Percentiles rank a stretch among this genome's conserved stretches.
phyloP scores from a whole-genome alignment of 2,113 vertebrate genomes.

The Megaceryle torquata region DNA sequence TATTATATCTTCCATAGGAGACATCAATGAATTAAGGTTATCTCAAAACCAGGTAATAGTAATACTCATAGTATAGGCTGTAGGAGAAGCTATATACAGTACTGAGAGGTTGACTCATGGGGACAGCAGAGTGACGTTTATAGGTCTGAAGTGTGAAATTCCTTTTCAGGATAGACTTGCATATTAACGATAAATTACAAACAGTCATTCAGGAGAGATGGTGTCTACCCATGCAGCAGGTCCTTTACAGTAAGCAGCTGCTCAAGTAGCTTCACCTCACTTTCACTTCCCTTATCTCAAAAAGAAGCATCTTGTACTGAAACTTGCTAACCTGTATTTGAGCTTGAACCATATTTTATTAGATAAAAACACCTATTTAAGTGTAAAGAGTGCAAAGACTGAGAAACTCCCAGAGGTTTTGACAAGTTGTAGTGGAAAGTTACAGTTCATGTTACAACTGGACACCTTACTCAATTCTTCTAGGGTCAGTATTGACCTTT shows the following conservation, averaged over 20 bases:
- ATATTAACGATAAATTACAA: background rate
- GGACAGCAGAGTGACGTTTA: background rate
- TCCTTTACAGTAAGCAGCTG: background rate
- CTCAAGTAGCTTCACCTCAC: background rate
- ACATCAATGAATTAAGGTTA: background rate
- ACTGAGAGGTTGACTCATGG: background rate
- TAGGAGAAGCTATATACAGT: background rate
- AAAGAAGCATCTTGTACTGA: background rate
- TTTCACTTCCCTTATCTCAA: background rate
- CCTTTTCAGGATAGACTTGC: background rate
- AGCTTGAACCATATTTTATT: background rate
- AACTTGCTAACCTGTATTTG: background rate
- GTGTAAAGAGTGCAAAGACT: background rate
- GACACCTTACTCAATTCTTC: background rate
- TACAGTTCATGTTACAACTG: background rate
- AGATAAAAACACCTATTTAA: background rate
- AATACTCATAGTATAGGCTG: background rate
- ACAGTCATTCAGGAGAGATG: background rate
- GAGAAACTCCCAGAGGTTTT: background rate
- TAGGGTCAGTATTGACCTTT: background rate
- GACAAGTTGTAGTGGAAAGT: background rate
- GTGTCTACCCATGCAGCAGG: background rate
- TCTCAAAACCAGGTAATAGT: background rate
- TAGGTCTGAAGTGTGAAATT: background rate
- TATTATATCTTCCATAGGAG: background rate